A percentile compares a stretch with the other conserved stretches of the same genome.
Conservation (phyloP, 2,888 invertebrate species). For the Chrysolina haemoptera region DNA sequence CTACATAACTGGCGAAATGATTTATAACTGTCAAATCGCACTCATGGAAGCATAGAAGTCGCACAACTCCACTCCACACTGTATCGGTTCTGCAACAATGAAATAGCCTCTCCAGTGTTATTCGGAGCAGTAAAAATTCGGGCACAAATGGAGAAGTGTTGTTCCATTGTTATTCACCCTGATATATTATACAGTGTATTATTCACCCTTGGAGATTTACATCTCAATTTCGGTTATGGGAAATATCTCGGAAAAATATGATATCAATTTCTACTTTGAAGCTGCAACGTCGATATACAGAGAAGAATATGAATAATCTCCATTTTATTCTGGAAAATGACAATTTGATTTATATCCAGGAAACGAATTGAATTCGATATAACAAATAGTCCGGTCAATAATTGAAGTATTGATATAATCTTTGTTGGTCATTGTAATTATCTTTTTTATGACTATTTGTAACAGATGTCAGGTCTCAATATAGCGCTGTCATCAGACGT, state of each 20-base stretch:
- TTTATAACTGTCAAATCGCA: constrained; percentile 7
- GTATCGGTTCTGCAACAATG: neutral
- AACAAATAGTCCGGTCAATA: neutral
- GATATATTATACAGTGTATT: constrained; percentile 17
- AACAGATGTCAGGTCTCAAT: too few relatives aligned
- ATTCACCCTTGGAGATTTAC: constrained; percentile 14
- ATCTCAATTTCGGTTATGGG: constrained; percentile 12
- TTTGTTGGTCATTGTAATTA: too few relatives aligned
- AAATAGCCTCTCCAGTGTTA: constrained; percentile 7
- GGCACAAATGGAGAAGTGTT: constrained; percentile 21
- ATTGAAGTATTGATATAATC: neutral
- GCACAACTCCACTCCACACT: neutral
- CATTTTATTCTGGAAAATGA: neutral
- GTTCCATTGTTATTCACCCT: constrained; percentile 22
- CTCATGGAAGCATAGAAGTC: neutral
- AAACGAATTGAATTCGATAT: too few relatives aligned
- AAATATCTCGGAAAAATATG: constrained; percentile 7
- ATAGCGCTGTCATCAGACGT: too few relatives aligned
- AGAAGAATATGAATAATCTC: neutral
- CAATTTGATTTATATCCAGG: too few relatives aligned
- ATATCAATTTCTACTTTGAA: constrained; percentile 13
- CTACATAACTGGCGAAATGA: constrained; percentile 15
- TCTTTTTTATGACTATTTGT: neutral
- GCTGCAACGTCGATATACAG: neutral
- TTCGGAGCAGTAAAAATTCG: constrained; percentile 7